Conservation (phyloP, 2,113 vertebrate genomes). For the Heptranchias perlo region DNA sequence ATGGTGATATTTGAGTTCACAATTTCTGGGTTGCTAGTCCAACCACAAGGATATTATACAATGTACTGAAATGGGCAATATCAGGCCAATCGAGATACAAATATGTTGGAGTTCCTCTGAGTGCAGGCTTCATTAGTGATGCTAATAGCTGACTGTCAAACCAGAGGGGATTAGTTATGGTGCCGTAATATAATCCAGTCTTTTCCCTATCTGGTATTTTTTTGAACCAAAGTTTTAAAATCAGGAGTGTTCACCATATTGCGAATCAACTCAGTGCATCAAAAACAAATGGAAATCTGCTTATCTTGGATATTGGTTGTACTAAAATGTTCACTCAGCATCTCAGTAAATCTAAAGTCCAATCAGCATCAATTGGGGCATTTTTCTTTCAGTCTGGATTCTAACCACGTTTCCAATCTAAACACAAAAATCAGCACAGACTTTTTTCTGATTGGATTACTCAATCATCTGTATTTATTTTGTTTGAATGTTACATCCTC, state of each 20-base stretch:
- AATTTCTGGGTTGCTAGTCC: too few species aligned
- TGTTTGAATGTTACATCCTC: conserved; percentile 3
- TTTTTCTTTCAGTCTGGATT: neutral
- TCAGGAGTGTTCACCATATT: neutral
- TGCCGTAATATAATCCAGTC: neutral
- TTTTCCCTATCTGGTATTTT: neutral
- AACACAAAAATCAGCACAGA: neutral
- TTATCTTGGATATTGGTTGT: neutral
- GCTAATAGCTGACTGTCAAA: neutral
- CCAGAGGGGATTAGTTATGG: neutral
- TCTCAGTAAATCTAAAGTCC: neutral
- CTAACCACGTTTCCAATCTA: neutral
- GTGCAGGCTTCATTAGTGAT: too few species aligned
- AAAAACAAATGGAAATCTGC: neutral
- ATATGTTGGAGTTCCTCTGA: too few species aligned
- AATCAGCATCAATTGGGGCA: neutral
- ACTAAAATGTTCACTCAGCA: neutral
- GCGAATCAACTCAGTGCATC: neutral
- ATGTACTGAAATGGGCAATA: too few species aligned
- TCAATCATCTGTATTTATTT: neutral
- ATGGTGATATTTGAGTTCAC: too few species aligned
- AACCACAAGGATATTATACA: too few species aligned
- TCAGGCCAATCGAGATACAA: too few species aligned
- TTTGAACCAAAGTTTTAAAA: neutral
- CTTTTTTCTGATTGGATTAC: neutral